Percentiles rank a stretch among this genome's conserved stretches.
Evolutionary conservation across 1,140 invertebrate species (phyloP).

Genomic region (Wiebesia pumilae): DNA sequence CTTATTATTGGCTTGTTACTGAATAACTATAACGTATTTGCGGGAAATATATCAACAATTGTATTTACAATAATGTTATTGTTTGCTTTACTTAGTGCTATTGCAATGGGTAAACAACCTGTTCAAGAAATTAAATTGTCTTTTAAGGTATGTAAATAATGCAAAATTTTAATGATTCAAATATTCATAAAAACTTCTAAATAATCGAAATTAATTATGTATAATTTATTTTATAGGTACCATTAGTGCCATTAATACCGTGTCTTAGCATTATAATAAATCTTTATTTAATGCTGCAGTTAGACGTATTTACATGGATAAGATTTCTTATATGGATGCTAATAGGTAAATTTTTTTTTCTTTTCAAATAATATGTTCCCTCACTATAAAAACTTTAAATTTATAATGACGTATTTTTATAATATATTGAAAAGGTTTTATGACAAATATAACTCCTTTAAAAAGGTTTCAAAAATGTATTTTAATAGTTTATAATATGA

Average conservation of each 20-base stretch:
- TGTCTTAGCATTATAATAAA: slow-evolving; percentile 90
- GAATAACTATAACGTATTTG: slow-evolving; percentile 36
- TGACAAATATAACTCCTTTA: too few species aligned
- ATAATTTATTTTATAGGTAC: slow-evolving; percentile 79
- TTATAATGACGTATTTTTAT: not conserved
- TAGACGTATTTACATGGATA: slow-evolving; percentile 89
- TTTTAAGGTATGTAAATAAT: slow-evolving; percentile 71
- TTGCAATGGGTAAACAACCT: slow-evolving; percentile 73
- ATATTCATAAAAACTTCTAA: not conserved
- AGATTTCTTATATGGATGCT: slow-evolving; percentile 88
- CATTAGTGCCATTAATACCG: slow-evolving; percentile 89
- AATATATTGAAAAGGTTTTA: too few species aligned
- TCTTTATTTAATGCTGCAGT: slow-evolving; percentile 90
- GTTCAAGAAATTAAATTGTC: slow-evolving; percentile 66
- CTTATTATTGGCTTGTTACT: slow-evolving; percentile 54
- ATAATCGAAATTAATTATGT: not conserved
- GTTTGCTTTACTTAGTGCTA: slow-evolving; percentile 66
- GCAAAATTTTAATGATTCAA: not conserved
- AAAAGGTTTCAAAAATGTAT: too few species aligned
- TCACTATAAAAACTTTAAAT: too few species aligned
- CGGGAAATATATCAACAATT: not conserved
- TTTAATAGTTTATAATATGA: too few species aligned
- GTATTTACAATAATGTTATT: slow-evolving; percentile 60
- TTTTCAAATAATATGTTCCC: not conserved
- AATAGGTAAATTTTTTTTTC: slow-evolving; percentile 75